Conservation (phyloP, 2,113 vertebrate genomes). For the Geothlypis trichas region DNA sequence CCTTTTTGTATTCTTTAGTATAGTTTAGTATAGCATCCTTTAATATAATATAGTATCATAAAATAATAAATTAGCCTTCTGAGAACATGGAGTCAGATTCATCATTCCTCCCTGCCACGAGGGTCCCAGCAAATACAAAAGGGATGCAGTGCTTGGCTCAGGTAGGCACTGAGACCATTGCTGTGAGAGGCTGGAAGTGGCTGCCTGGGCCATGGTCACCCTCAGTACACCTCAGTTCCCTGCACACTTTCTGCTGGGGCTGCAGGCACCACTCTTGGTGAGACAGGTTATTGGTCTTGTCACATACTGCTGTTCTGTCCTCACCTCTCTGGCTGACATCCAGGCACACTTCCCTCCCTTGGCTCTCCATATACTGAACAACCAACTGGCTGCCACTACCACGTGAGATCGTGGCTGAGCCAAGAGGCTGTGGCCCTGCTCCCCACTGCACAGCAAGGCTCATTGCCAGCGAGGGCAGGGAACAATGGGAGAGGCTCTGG, state of each 20-base stretch:
- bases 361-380: rapidly evolving
- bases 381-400: not conserved
- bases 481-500: not conserved
- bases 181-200: not conserved
- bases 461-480: not conserved
- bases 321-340: not conserved
- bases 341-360: not conserved
- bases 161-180: not conserved
- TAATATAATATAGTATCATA: too few species aligned
- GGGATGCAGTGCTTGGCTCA: not conserved
- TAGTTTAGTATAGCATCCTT: too few species aligned
- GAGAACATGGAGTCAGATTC: too few species aligned
- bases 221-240: not conserved
- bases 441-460: not conserved
- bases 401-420: not conserved
- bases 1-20: too few species aligned
- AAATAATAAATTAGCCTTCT: too few species aligned
- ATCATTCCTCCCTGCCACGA: too few species aligned
- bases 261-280: not conserved
- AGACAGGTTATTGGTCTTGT: not conserved
- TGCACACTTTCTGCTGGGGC: not conserved
- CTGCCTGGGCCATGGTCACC: not conserved
- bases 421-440: not conserved
- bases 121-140: too few species aligned
- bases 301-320: not conserved